Percentiles rank a stretch among this genome's conserved stretches.
Evolutionary conservation across 2,888 invertebrate genomes (phyloP).

Genomic region (Andrena praecox): DNA sequence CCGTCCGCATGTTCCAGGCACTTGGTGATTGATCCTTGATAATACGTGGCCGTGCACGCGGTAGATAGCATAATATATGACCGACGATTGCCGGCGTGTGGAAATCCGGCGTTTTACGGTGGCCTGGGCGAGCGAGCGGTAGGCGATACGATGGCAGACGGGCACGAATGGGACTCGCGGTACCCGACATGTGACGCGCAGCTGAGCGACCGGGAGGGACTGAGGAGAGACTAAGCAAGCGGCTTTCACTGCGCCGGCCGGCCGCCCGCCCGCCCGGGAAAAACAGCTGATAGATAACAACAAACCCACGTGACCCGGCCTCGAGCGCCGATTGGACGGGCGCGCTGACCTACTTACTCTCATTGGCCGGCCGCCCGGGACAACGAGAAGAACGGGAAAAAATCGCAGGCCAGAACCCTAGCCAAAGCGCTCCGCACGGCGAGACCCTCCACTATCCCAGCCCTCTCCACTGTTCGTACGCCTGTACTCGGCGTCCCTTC

Average conservation of each 20-base stretch:
- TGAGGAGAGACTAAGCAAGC: constrained; percentile 75
- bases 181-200: constrained; percentile 81
- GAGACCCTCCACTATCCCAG: constrained; percentile 69
- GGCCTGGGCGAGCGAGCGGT: constrained; percentile 51
- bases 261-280: constrained; percentile 82
- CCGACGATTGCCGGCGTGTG: constrained; percentile 55
- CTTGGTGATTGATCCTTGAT: constrained; percentile 67
- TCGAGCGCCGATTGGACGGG: constrained; percentile 84
- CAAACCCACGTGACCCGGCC: constrained; percentile 88
- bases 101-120: constrained; percentile 47
- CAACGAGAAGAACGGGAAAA: constrained; percentile 75
- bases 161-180: constrained; percentile 71
- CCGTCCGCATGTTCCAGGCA: constrained; percentile 76
- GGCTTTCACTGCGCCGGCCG: constrained; percentile 84
- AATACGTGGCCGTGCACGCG: constrained; percentile 60
- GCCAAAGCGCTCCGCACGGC: constrained; percentile 67
- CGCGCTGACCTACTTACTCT: constrained; percentile 87
- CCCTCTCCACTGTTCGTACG: constrained; percentile 50
- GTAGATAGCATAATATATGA: constrained; percentile 76
- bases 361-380: constrained; percentile 83
- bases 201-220: constrained; percentile 83
- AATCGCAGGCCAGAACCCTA: constrained; percentile 70
- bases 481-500: constrained; percentile 63
- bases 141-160: constrained; percentile 50
- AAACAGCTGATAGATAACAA: constrained; percentile 90